Base-by-base conservation (phyloP, 2,888 invertebrate species). In the Chamaedrilus cognettii region DNA sequence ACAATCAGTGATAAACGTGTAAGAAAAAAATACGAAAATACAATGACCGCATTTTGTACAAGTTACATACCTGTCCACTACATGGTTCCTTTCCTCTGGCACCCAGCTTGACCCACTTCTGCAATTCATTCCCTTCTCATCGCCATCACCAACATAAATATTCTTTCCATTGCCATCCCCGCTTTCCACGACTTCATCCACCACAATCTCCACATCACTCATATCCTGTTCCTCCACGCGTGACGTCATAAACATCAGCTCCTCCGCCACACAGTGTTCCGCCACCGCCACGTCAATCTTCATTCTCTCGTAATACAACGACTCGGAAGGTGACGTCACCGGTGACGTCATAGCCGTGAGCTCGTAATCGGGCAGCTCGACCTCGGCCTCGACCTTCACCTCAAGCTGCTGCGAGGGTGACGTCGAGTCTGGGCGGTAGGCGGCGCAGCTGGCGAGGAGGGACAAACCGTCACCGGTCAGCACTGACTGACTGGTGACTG, bases 361-460 rank as follows among this genome's bases (percentile, higher is more conserved):
- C 28, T 52, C 55, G 28, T 52, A 52, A 23, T 52, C 55, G 26
- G 55, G 55, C 11, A 52, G 55, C 26, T 52, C 55, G 7, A 52
- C 55, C 28, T 52, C 55, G 5, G 11, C 7, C 26, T 52, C 55
- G 28, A 52, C 55, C 55, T 52, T 52, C 23, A 52, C 55, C 11
- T 42, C 42, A 19, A 19, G 11, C 11, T 42, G 7, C 15, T 23
- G 11, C 15, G 55, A 19, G 11, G 15, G 11, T 19, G 55, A 7
- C 7, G 23, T 23, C 19, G 55, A 52, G 7, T 52, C 55, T 15
- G 42, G 42, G 19, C 19, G 42, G 26, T 52, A 11, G 5, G 26
- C 55, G 19, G 55, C 55, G 28, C 55, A 52, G 28, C 55, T 52
- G 11, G 55, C 55, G 7, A 52, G 28, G 15, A 52, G 28, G 55